Conservation (phyloP, 2,797 vertebrate species). For the Ceryle rudis region DNA sequence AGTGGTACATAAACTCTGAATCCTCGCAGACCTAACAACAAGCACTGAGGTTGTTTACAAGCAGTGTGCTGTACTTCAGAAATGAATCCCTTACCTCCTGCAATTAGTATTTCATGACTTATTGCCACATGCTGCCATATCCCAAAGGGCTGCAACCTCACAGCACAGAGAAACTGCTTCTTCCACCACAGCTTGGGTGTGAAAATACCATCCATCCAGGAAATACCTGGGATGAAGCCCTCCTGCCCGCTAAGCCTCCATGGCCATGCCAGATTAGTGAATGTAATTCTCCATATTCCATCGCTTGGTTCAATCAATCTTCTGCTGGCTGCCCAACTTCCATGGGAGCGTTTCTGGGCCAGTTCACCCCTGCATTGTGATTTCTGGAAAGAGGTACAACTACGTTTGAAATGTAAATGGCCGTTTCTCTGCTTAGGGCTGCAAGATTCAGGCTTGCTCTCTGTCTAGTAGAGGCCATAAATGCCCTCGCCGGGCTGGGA, state of each 20-base stretch:
- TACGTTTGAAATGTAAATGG: neutral
- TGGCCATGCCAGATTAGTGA: neutral
- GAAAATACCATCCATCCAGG: too few species aligned
- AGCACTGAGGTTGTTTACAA: neutral
- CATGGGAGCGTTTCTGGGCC: neutral
- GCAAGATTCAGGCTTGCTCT: neutral
- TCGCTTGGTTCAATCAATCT: neutral
- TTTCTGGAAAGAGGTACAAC: neutral
- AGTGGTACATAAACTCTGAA: accelerated
- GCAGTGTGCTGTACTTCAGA: neutral
- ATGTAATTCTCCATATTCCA: neutral
- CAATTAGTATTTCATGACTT: neutral
- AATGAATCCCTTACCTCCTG: neutral
- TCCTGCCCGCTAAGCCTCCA: neutral
- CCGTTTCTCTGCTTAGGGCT: neutral
- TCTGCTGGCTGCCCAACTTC: neutral
- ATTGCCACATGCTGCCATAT: accelerated
- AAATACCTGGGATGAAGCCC: neutral
- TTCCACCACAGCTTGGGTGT: neutral
- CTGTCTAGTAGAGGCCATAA: neutral
- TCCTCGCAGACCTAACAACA: neutral
- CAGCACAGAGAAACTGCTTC: neutral
- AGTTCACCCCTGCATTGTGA: neutral
- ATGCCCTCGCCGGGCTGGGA: neutral
- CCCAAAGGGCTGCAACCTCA: neutral